A percentile compares a stretch with the other conserved stretches of the same genome.
phyloP scores from a whole-genome alignment of 2,888 invertebrate genomes.

The Patella depressa region DNA sequence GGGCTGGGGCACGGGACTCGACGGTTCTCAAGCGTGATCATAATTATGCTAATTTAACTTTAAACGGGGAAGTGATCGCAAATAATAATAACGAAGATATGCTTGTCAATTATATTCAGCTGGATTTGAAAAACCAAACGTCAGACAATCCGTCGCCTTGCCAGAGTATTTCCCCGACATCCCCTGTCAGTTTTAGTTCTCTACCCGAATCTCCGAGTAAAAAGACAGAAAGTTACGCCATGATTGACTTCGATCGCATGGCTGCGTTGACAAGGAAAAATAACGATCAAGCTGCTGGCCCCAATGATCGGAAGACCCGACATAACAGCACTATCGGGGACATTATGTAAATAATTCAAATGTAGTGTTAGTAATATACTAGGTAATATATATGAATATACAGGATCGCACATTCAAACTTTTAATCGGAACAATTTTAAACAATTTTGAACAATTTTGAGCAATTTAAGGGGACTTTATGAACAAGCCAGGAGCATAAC shows the following conservation, averaged over 20 bases:
- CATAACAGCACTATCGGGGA: slow-evolving; percentile 63
- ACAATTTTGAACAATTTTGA: too few relatives aligned
- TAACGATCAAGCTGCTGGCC: slow-evolving; percentile 79
- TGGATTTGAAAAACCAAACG: slow-evolving; percentile 53
- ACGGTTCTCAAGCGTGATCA: slow-evolving; percentile 16
- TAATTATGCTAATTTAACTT: slow-evolving; percentile 36
- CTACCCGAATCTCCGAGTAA: slow-evolving; percentile 60
- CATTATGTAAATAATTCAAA: not conserved
- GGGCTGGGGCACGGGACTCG: slow-evolving; percentile 16
- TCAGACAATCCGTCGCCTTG: slow-evolving; percentile 40
- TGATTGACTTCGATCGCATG: slow-evolving; percentile 95
- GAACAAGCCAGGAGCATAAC: too few relatives aligned
- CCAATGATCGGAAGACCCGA: slow-evolving; percentile 68
- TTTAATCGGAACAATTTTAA: too few relatives aligned
- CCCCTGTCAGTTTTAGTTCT: slow-evolving; percentile 51
- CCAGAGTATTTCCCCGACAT: slow-evolving; percentile 48
- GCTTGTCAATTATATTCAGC: slow-evolving; percentile 59
- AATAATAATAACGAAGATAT: slow-evolving; percentile 30
- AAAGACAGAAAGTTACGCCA: slow-evolving; percentile 80
- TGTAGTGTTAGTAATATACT: too few relatives aligned
- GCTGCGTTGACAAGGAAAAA: slow-evolving; percentile 87
- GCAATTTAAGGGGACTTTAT: too few relatives aligned
- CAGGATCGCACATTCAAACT: too few relatives aligned
- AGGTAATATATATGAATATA: too few relatives aligned
- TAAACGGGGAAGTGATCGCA: slow-evolving; percentile 15